phyloP scores from a whole-genome alignment of 2,113 vertebrate species.

The Tylochromis polylepis region DNA sequence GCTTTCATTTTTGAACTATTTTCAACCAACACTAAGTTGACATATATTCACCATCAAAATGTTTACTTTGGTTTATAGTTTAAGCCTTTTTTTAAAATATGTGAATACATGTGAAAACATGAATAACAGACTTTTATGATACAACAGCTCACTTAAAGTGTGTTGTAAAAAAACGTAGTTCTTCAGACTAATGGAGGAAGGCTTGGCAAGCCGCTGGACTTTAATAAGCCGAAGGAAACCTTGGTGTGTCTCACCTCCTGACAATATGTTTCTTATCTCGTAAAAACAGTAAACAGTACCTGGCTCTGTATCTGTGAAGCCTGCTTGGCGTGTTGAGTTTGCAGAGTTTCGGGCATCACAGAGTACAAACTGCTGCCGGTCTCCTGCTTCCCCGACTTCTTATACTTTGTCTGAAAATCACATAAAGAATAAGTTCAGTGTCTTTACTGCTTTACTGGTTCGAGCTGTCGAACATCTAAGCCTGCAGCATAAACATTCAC shows the following conservation, averaged over 20 bases:
- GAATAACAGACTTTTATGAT: not conserved
- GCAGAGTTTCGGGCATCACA: conserved; percentile 84
- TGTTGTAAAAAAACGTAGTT: not conserved
- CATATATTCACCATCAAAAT: accelerated
- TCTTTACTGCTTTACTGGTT: not conserved
- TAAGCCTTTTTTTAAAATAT: not conserved
- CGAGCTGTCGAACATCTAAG: not conserved
- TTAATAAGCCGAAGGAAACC: not conserved
- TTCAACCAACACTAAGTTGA: not conserved
- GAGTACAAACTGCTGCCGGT: conserved; percentile 78
- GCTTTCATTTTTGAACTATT: not conserved
- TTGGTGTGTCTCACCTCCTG: not conserved
- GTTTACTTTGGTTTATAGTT: accelerated
- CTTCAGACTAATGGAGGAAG: not conserved
- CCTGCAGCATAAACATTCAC: not conserved
- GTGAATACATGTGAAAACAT: not conserved
- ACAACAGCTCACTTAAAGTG: not conserved
- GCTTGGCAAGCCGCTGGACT: not conserved
- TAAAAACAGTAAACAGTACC: not conserved
- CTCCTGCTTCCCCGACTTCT: conserved; percentile 71
- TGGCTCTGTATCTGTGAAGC: conserved; percentile 58
- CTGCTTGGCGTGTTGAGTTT: conserved; percentile 85
- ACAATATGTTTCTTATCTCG: not conserved
- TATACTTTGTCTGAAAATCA: conserved; percentile 78
- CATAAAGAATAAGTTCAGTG: accelerated